A percentile compares a stretch with the other conserved stretches of the same genome.
Conservation (phyloP, 2,888 invertebrate species). For the Monopis laevigella region DNA sequence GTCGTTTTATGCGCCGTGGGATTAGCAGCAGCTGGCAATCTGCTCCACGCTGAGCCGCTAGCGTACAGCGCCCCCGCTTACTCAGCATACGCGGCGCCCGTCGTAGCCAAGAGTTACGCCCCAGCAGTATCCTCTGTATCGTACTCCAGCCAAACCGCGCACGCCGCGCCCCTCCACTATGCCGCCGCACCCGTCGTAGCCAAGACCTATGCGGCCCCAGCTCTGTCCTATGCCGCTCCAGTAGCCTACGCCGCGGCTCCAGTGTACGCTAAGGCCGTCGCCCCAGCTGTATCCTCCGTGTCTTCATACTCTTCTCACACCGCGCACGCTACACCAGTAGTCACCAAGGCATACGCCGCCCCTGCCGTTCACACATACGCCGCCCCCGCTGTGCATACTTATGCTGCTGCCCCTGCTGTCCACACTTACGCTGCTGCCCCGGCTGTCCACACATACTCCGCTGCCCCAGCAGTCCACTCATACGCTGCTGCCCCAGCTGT, state of each 20-base stretch:
- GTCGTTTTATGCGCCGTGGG: conserved; percentile 69
- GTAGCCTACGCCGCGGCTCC: conserved; percentile 53
- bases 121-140: conserved; percentile 35
- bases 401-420: conserved; percentile 25
- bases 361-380: conserved; percentile 38
- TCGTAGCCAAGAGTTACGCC: conserved; percentile 26
- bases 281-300: conserved; percentile 35
- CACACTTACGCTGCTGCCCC: conserved; percentile 24
- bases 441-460: conserved; percentile 15
- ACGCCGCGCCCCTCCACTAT: conserved; percentile 20
- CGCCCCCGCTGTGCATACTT: conserved; percentile 30
- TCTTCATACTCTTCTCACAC: conserved; percentile 27
- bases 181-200: conserved; percentile 36
- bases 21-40: conserved; percentile 64
- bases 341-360: conserved; percentile 26
- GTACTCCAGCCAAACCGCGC: conserved; percentile 31
- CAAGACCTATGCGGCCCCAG: conserved; percentile 31
- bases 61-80: conserved; percentile 42
- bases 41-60: conserved; percentile 51
- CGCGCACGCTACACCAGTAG: conserved; percentile 27
- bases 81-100: conserved; percentile 14
- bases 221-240: conserved; percentile 42
- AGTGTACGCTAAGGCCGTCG: conserved; percentile 39
- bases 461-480: conserved; percentile 28
- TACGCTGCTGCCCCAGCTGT: conserved; percentile 26